These are phyloP conservation scores for Vulpes lagopus DNA, from an alignment of 2,113 vertebrate genomes.

Conservation along the genomic window DNA sequence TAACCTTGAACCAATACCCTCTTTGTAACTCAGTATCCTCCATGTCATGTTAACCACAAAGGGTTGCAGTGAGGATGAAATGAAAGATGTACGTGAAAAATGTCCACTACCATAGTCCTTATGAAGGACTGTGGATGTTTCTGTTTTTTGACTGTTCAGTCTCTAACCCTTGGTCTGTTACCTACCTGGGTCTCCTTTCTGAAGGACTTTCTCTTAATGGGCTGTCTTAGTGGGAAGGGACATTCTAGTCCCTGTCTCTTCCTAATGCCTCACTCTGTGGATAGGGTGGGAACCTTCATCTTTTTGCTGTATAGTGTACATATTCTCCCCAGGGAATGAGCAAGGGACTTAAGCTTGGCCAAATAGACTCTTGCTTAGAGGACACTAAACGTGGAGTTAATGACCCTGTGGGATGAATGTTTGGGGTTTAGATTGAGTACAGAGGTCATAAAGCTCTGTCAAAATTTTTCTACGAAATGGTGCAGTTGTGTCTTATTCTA, in stretches of 20 bases:
- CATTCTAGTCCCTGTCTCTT: not conserved
- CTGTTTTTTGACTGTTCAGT: not conserved
- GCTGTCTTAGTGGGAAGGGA: not conserved
- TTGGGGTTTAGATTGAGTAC: not conserved
- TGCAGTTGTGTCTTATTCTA: not conserved
- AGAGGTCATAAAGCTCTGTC: not conserved
- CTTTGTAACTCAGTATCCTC: not conserved
- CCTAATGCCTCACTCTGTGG: not conserved
- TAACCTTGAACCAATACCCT: not conserved
- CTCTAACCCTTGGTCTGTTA: not conserved
- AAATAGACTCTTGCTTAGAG: not conserved
- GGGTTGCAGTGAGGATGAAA: not conserved
- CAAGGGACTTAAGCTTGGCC: not conserved
- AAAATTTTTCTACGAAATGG: not conserved
- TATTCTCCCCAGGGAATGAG: not conserved
- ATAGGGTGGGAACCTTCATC: not conserved
- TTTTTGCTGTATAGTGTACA: not conserved
- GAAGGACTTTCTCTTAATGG: not conserved
- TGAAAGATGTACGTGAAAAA: constrained; percentile 24
- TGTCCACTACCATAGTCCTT: not conserved
- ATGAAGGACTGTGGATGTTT: not conserved
- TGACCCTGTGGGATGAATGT: not conserved
- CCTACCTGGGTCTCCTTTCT: not conserved
- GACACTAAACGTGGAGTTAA: not conserved
- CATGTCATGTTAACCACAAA: not conserved